Evolutionary conservation across 2,888 invertebrate genomes (phyloP), one percentile per base, ranked within the genome.

Genomic region (Coenonympha glycerion): DNA sequence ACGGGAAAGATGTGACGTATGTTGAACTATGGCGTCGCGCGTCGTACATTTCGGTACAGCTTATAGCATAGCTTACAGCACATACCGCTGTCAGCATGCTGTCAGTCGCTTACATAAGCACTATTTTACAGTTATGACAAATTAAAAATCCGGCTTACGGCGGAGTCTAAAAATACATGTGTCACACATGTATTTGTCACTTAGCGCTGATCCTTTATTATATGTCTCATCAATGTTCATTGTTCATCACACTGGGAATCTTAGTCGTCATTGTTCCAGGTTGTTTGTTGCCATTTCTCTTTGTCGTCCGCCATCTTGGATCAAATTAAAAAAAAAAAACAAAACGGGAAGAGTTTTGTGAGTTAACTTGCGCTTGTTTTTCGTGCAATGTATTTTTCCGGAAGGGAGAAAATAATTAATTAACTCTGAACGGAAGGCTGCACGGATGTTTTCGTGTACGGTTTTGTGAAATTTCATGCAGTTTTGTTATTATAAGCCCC

Each of bases 251-350:
- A 16, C 3, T 33, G 16, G 18, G 15, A 6, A 9, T 22, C 34
- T 31, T 15, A 21, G 26, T 41, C 48, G 15, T 40, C 48, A 48
- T 34, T 40, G 24, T 40, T 41, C 34, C 6, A 24, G 40, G 9
- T 34, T 40, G 47, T 48, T 48, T 22, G 24, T 26, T 50, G 50
- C 52, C 50, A 49, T 42, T 48, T 31, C n/a, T 19, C 26, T 8
- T 42, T 19, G 48, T 50, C 45, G 51, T 9, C 22, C 50, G 45
- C 52, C 49, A 47, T 56, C 47, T 50, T 46, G 40, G 37, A 50
- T 50, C 47, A 49, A 47, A 57, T 56, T 52, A 55, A 59, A 57
- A 46, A 54, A 54, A 55, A 59, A 57, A 46, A 54, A 54, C 53
- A 54, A 55, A 44, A 59, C 53, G 40, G 49, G 56, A 42, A 42